Evolutionary conservation across 2,113 vertebrate genomes (phyloP).

Genomic region (Monarcha castaneiventris): DNA sequence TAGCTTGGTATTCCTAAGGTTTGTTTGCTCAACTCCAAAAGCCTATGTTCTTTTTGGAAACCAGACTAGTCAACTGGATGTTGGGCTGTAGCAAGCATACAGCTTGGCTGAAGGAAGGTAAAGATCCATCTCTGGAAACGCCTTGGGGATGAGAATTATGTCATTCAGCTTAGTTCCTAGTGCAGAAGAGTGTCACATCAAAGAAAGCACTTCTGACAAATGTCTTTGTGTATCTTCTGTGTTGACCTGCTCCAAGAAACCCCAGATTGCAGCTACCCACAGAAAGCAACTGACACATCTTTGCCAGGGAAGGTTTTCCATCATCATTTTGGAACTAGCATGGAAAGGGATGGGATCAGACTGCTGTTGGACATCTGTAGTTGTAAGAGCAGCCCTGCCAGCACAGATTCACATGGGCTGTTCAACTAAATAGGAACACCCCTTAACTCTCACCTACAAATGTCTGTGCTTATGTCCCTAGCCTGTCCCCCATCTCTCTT

Average conservation of each 20-base stretch:
- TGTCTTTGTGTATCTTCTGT: fast-evolving
- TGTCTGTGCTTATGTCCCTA: background rate
- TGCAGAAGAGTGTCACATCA: fast-evolving
- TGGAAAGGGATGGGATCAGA: background rate
- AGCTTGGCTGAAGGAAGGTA: background rate
- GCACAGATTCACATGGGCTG: background rate
- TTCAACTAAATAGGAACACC: background rate
- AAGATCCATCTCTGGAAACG: background rate
- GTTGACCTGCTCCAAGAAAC: background rate
- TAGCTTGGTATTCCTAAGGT: background rate
- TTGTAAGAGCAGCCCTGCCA: background rate
- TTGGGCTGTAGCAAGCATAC: background rate
- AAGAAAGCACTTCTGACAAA: background rate
- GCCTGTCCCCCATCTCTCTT: background rate
- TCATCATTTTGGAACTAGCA: background rate
- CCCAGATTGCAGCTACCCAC: background rate
- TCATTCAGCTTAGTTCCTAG: background rate
- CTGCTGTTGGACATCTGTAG: no score
- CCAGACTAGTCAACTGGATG: background rate
- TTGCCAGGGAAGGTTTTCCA: background rate
- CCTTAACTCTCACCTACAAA: background rate
- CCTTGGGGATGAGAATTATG: background rate
- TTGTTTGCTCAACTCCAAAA: background rate
- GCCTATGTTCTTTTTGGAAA: background rate
- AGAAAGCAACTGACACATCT: background rate